phyloP scores from a whole-genome alignment of 2,797 vertebrate species.

The Pyrocephalus nanus region DNA sequence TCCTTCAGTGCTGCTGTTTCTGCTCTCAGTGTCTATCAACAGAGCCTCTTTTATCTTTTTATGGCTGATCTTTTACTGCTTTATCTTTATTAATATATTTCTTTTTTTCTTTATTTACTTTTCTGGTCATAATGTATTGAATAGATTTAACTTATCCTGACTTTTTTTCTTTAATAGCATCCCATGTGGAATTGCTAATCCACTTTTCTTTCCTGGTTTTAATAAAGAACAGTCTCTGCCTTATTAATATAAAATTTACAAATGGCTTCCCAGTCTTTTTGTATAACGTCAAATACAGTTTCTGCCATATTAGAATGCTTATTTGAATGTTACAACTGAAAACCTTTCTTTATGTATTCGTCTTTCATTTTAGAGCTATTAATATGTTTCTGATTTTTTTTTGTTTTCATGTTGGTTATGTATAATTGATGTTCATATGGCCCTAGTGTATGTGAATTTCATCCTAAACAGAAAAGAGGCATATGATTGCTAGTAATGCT shows the following conservation, averaged over 20 bases:
- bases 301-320: background rate
- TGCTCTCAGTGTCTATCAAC: background rate
- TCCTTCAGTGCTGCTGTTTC: background rate
- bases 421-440: background rate
- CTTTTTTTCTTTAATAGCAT: background rate
- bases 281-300: background rate
- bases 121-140: background rate
- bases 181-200: background rate
- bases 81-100: background rate
- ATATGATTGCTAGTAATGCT: background rate
- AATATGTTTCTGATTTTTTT: background rate
- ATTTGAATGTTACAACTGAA: background rate
- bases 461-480: background rate
- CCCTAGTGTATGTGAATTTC: background rate
- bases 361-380: slow-evolving; percentile 2
- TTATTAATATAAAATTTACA: slow-evolving; percentile 18
- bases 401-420: background rate
- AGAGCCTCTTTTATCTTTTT: background rate
- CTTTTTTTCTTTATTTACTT: slow-evolving; percentile 14
- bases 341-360: background rate
- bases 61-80: background rate
- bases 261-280: slow-evolving; percentile 7
- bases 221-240: slow-evolving; percentile 9
- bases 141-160: background rate
- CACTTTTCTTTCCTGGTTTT: slow-evolving; percentile 15